Base-by-base conservation (phyloP, 2,888 invertebrate genomes). In the Xestoiulus laeticollis region DNA sequence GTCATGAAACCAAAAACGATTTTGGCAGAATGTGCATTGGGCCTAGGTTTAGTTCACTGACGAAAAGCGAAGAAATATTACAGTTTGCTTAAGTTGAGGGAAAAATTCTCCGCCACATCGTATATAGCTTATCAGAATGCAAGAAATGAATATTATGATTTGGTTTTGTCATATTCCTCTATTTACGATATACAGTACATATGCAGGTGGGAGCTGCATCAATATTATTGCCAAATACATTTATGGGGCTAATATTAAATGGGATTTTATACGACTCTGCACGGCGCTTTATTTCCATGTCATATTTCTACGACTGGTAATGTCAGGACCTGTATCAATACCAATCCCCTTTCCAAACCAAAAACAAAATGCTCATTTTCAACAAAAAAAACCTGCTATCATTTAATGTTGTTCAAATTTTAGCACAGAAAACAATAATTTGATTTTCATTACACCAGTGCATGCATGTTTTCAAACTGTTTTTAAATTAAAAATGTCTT, bases 1-100 rank as follows among this genome's bases (percentile, higher is more conserved):
- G 78, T 78, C 78, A 78, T 30, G 78, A 30, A 78, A 78, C 30
- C 30, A 30, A 78, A 78, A 78, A 78, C 78, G 78, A 78, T 78
- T 78, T 78, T 78, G 78, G 78, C 78, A 78, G 30, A 78, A 78
- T 16, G 8, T 26, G 78, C 10, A 68, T 2, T 19, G 38, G 38
- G n/a, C 5, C 59, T 19, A 22, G 4, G 59, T n/a, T 8, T 16
- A 30, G 78, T 14, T 78, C 78, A 14, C 26, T 78, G 78, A 78
- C 30, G 78, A 78, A 78, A 48, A 78, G 30, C 78, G 78, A 78
- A 78, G 78, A 78, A 78, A 78, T 78, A 78, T 78, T 30, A 78
- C 78, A 30, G 78, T 78, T 78, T 78, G 30, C 30, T 30, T 78
- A 78, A 78, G 78, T 78, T 30, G 30, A 78, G 30, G 78, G 30